Conservation (phyloP, 1,140 invertebrate genomes). For the Drosophila murphyi region DNA sequence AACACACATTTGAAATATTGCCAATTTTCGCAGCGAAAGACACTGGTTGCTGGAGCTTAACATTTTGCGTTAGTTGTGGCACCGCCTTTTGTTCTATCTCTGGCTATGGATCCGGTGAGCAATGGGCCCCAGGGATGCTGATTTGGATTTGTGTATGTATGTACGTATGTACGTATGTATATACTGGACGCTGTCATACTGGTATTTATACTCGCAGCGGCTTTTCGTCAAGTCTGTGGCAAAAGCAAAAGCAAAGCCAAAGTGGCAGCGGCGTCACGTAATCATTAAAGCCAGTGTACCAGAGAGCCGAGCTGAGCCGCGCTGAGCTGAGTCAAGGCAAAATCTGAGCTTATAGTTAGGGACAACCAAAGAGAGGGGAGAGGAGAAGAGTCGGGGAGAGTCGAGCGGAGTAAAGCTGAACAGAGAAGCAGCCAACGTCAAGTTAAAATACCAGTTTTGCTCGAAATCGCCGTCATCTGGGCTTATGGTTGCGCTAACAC, state of each 20-base stretch:
- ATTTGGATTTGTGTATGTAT: slow-evolving; percentile 2
- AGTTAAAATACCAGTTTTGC: slow-evolving; percentile 50
- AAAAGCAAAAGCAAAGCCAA: slow-evolving; percentile 15
- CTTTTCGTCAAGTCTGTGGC: slow-evolving; percentile 43
- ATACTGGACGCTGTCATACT: slow-evolving; percentile 24
- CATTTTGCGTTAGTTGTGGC: background rate
- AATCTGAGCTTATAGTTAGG: background rate
- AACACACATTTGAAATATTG: background rate
- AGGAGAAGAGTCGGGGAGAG: background rate
- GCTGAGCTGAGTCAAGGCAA: background rate
- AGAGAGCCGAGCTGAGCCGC: slow-evolving; percentile 8
- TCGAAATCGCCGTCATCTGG: slow-evolving; percentile 29
- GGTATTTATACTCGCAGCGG: slow-evolving; percentile 22
- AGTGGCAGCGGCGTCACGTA: slow-evolving; percentile 50
- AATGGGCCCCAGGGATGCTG: slow-evolving; percentile 4
- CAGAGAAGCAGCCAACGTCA: background rate
- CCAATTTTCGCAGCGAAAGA: background rate
- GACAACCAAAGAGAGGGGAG: slow-evolving; percentile 1
- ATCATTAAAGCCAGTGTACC: slow-evolving; percentile 51
- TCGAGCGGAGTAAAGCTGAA: background rate
- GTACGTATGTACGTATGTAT: slow-evolving; percentile 8
- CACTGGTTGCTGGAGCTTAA: background rate
- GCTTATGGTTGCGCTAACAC: slow-evolving; percentile 13
- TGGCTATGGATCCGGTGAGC: background rate
- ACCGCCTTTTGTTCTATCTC: too few species aligned